Base-by-base conservation (phyloP, 2,888 invertebrate genomes). In the Cheilosia vulpina region DNA sequence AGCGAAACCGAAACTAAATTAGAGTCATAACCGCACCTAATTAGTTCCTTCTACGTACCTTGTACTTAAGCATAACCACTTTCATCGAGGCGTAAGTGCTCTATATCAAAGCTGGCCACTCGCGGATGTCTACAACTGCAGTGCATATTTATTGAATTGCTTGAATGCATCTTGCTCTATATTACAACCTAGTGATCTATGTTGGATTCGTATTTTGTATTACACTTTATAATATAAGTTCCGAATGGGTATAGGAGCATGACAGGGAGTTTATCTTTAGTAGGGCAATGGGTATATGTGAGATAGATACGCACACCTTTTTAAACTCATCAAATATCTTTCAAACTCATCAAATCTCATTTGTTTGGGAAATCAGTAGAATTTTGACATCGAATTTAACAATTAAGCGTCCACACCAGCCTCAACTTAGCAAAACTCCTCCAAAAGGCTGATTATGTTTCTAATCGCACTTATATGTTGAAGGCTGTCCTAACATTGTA, bases 11-110 rank as follows among this genome's bases (percentile, higher is more conserved):
- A 60, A 41, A 45, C 45, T 47, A 34, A 17, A 60, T 45, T 43
- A 13, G 17, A 71, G 53, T 65, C 71, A 58, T 52, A 65, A 71
- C 45, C 60, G 45, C 38, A 45, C 19, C 66, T 73, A 73, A 79
- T 79, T 73, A 72, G 66, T 79, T 79, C 73, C 73, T 62, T 73
- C 45, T 53, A 53, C 45, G 34, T 43, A 71, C 41, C 41, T 65
- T 31, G 34, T 34, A 43, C 78, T 65, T 55, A 62, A 55, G 38
- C 5, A 77, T 55, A 62, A 55, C 47, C 5, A 77, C 77, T 77
- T 77, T 77, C 69, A 55, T 69, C 21, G 45, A n/a, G 19, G 5
- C 15, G 41, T 52, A 62, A 69, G 13, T 50, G 38, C 63, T 63
- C 19, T 34, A 31, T 52, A 43, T 58, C 45, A 7, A 19, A 63